phyloP scores from a whole-genome alignment of 1,140 invertebrate genomes.

The Hycleus cichorii region DNA sequence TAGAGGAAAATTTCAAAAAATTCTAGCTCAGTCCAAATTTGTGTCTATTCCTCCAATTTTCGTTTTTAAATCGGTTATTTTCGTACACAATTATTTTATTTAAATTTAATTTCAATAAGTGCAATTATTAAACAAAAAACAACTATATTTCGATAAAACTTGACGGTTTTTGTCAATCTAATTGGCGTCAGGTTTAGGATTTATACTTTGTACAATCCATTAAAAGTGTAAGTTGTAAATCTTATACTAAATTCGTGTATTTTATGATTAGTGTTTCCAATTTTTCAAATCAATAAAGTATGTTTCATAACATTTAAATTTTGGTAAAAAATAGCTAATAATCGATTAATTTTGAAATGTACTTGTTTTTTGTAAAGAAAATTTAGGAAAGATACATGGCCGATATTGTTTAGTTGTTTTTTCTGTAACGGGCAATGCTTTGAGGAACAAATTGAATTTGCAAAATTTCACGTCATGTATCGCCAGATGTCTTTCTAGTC shows the following conservation, averaged over 20 bases:
- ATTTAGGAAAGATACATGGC: too few relatives aligned
- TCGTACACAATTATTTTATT: too few relatives aligned
- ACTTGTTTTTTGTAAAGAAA: constrained; percentile 16
- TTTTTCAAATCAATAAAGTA: constrained; percentile 10
- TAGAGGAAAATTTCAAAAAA: background rate
- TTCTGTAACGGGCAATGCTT: too few relatives aligned
- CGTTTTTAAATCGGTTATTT: too few relatives aligned
- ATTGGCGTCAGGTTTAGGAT: constrained; percentile 11
- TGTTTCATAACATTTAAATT: constrained; percentile 12
- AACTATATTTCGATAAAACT: background rate
- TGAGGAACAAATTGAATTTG: too few relatives aligned
- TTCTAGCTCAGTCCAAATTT: background rate
- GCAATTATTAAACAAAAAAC: constrained; percentile 17
- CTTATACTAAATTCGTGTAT: constrained; percentile 19
- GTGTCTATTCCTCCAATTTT: too few relatives aligned
- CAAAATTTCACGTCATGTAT: too few relatives aligned
- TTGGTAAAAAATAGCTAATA: background rate
- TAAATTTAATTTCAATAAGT: constrained; percentile 14
- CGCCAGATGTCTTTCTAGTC: too few relatives aligned
- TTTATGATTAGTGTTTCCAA: constrained; percentile 22
- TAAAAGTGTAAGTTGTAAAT: constrained; percentile 15
- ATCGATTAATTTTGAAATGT: constrained; percentile 11
- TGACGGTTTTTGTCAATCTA: constrained; percentile 17
- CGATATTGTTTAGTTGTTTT: too few relatives aligned
- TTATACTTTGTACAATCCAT: constrained; percentile 12